Percentiles rank a stretch among this genome's conserved stretches.
Evolutionary conservation across 2,797 vertebrate species (phyloP).

Genomic region (Lycodopsis pacificus): DNA sequence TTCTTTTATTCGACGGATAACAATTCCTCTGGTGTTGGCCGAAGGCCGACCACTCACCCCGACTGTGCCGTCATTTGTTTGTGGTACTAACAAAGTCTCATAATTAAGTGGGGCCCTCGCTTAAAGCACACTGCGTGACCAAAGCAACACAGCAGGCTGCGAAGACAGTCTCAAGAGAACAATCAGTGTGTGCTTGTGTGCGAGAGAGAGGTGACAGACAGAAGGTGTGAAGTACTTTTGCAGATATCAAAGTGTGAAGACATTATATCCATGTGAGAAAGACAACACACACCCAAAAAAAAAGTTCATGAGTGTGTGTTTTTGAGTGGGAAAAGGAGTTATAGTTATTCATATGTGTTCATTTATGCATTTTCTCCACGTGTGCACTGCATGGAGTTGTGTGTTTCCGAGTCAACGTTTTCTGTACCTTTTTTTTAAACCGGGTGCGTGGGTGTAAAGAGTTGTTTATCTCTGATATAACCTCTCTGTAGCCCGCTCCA

Average conservation of each 20-base stretch:
- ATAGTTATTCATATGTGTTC: not conserved
- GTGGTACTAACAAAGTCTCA: not conserved
- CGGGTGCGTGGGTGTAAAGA: conserved; percentile 54
- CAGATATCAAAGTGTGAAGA: conserved; percentile 23
- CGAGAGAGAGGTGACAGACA: conserved; percentile 15
- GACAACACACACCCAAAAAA: not conserved
- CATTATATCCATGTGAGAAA: not conserved
- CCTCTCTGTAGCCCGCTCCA: conserved; percentile 45
- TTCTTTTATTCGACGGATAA: not conserved
- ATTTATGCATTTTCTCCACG: not conserved
- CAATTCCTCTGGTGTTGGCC: not conserved
- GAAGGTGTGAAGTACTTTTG: conserved; percentile 8
- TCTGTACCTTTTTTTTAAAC: conserved; percentile 42
- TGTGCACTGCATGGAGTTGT: conserved; percentile 26
- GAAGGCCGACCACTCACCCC: not conserved
- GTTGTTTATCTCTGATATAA: conserved; percentile 66
- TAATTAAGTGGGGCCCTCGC: not conserved
- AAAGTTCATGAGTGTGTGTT: not conserved
- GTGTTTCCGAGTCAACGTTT: conserved; percentile 42
- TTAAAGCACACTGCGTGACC: not conserved
- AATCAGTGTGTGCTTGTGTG: not conserved
- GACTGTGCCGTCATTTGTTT: not conserved
- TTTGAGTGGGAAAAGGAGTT: conserved; percentile 3
- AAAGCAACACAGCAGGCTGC: not conserved
- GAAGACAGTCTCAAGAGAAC: not conserved